A percentile compares a stretch with the other conserved stretches of the same genome.
Conservation (phyloP, 2,113 vertebrate genomes). For the Sinocyclocheilus maitianheensis region DNA sequence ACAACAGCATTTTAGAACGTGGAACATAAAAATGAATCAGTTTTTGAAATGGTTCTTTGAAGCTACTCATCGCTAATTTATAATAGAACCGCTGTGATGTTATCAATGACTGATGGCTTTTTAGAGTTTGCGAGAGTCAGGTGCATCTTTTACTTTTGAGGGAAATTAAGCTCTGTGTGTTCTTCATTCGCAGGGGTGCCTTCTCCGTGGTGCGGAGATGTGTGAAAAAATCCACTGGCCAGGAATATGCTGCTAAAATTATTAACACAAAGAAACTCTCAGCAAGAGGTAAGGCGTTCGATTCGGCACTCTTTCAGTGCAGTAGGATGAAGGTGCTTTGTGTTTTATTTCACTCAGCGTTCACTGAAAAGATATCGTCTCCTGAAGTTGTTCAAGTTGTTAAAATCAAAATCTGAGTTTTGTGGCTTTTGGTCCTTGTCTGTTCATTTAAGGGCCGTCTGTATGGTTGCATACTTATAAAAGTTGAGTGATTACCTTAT, state of each 20-base stretch:
- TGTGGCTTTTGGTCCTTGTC: background rate
- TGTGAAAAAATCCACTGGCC: slow-evolving; percentile 95
- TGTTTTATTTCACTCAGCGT: background rate
- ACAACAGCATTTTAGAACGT: background rate
- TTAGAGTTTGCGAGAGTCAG: background rate
- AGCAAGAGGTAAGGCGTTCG: slow-evolving; percentile 85
- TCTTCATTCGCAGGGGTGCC: slow-evolving; percentile 86
- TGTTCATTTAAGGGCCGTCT: background rate
- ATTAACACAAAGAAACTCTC: slow-evolving; percentile 99
- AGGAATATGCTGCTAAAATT: slow-evolving; percentile 99
- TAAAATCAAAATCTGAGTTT: no score
- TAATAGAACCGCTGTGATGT: slow-evolving; percentile 13
- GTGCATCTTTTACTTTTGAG: slow-evolving; percentile 12
- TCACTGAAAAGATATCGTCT: background rate
- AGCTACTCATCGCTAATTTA: background rate
- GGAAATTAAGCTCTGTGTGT: slow-evolving; percentile 60
- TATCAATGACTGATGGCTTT: slow-evolving; percentile 34
- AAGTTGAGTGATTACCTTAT: background rate
- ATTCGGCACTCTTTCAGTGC: background rate
- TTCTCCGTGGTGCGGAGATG: slow-evolving; percentile 99
- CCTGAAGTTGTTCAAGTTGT: background rate
- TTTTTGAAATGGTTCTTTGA: no score
- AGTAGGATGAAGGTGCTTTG: background rate
- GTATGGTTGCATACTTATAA: background rate
- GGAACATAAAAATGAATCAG: no score